Base-by-base conservation (phyloP, 2,797 vertebrate species). In the Betta splendens region DNA sequence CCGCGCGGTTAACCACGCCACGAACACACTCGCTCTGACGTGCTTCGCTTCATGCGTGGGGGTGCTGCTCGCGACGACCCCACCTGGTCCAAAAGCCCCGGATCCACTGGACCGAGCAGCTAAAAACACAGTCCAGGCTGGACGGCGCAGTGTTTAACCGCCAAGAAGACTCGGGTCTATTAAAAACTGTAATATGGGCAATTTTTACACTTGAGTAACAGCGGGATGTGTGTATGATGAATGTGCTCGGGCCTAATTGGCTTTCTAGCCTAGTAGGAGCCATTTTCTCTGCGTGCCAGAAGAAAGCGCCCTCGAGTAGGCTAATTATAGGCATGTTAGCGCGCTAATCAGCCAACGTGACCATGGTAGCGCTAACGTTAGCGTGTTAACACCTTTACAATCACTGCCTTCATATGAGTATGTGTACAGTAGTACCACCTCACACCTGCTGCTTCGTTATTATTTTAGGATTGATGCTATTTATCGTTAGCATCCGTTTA, bases 1-100 rank as follows among this genome's bases (percentile, higher is more conserved):
- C 73, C 63, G 63, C 69, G 73, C 16, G 63, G 72, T 87, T 81
- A 68, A 55, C 36, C 81, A 70, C 20, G 16, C 67, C 63, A 42
- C 64, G 48, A 44, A 72, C 72, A 75, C n/a, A 69, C 16, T 10
- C 10, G 54, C 58, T 58, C 56, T 64, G 51, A 75, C 71, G 58
- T 68, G 61, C 75, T 69, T 57, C 55, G 67, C 77, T 70, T 59
- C 71, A 57, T 64, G 74, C 56, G 59, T 55, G n/a, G n/a, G n/a
- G n/a, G 64, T 77, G 62, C 60, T 51, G 62, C 37, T 69, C 69
- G 72, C 31, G 42, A 50, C 18, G 9, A 37, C 35, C n/a, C 23
- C 43, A 50, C 53, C 51, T 69, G 65, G 37, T 55, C 28, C 28
- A 13, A 60, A 59, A 29, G 21, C 35, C 9, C 38, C 21, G 11